Evolutionary conservation across 2,888 invertebrate species (phyloP), one percentile per base, ranked within the genome.

Genomic region (Nebria salina): DNA sequence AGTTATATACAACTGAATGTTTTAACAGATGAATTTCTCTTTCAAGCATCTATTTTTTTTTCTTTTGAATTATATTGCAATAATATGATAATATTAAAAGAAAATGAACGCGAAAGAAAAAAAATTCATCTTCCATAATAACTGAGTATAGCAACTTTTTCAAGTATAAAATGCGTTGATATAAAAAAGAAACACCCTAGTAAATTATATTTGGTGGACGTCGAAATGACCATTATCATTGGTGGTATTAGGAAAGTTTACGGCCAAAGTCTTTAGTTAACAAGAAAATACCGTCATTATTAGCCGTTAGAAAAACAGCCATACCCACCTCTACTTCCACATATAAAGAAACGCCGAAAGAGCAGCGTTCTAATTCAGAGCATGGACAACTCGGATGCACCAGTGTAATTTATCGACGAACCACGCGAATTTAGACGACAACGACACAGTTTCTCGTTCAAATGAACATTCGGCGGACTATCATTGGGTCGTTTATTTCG

Each of bases 401-500:
- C 75, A 64, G 7, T 20, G 75, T 75, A 80, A 75, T 75, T 80
- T 75, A 75, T 75, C 70, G 75, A 9, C 25, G 15, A 80, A 66
- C 54, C 25, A 66, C 65, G 66, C 75, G 79, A 80, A 75, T 79
- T 79, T 79, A 79, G 80, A 80, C 78, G 78, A 78, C 68, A 25
- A 7, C 13, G 68, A 25, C 68, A 68, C 68, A 26, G 74, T 65
- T 75, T 75, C 84, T 84, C 85, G 85, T 85, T 86, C 86, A 86
- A 86, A 87, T 86, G 85, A 84, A 85, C 86, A 86, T 87, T 87
- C 86, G 86, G 86, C 80, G 81, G 72, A 76, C 85, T 86, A 87
- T 87, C 86, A 86, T 86, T 86, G 85, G 84, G 85, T 86, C 87
- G 86, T 87, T 87, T 86, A 83, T 85, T 84, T 83, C 84, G 83